These are phyloP conservation scores for Pyrgus malvae DNA, from an alignment of 2,888 invertebrate genomes.

Conservation along the genomic window DNA sequence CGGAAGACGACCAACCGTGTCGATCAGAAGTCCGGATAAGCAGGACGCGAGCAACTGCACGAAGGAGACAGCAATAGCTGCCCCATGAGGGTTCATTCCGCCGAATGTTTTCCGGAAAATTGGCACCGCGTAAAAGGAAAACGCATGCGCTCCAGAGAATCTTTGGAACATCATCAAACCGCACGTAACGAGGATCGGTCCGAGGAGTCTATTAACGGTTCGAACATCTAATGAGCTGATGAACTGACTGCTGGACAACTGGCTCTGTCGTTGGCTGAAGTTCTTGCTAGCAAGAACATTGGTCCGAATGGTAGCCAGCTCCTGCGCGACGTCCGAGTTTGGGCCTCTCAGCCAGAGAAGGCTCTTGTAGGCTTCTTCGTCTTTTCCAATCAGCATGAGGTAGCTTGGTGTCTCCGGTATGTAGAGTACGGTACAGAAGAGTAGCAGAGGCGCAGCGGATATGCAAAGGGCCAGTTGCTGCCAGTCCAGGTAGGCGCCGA, in stretches of 20 bases:
- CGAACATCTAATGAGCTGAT: slow-evolving; percentile 67
- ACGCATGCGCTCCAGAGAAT: slow-evolving; percentile 91
- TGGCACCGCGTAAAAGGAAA: slow-evolving; percentile 92
- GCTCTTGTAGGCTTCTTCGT: slow-evolving; percentile 84
- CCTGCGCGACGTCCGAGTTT: slow-evolving; percentile 88
- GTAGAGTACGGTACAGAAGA: slow-evolving; percentile 88
- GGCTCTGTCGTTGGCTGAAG: slow-evolving; percentile 72
- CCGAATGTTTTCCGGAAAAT: slow-evolving; percentile 93
- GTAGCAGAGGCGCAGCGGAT: slow-evolving; percentile 88
- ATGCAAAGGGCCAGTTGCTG: slow-evolving; percentile 91
- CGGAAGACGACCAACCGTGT: slow-evolving; percentile 92
- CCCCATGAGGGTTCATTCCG: slow-evolving; percentile 90
- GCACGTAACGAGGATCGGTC: slow-evolving; percentile 91
- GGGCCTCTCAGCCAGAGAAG: slow-evolving; percentile 92
- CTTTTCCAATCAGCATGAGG: slow-evolving; percentile 88
- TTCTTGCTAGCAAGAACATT: slow-evolving; percentile 83
- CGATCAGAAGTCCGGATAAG: slow-evolving; percentile 90
- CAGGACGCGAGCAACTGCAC: slow-evolving; percentile 93
- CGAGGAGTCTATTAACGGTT: slow-evolving; percentile 76
- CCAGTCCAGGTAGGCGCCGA: slow-evolving; percentile 93
- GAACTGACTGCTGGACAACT: slow-evolving; percentile 68
- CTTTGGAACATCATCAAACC: slow-evolving; percentile 95
- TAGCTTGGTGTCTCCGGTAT: slow-evolving; percentile 96
- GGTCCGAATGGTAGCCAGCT: slow-evolving; percentile 86
- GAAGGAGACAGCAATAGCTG: slow-evolving; percentile 92